Conservation (phyloP, 2,113 vertebrate genomes). For the Empidonax alnorum region DNA sequence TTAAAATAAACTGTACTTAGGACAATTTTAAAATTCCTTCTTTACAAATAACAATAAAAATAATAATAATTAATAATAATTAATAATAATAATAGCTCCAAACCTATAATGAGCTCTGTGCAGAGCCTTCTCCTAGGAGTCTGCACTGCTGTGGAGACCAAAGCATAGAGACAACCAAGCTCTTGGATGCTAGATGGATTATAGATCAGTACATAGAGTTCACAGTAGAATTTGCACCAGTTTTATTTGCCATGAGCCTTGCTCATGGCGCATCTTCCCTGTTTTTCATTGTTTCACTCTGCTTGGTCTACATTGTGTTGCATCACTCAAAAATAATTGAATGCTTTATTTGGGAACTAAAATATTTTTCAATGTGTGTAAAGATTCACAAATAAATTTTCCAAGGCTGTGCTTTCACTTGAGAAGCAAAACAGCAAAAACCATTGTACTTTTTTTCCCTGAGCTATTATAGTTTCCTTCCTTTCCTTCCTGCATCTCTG, state of each 20-base stretch:
- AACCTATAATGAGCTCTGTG: background rate
- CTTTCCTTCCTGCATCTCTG: background rate
- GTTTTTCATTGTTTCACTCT: background rate
- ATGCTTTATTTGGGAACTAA: background rate
- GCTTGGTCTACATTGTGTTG: background rate
- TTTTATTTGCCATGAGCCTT: background rate
- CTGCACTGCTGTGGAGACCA: background rate
- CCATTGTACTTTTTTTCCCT: background rate
- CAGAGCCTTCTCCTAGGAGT: background rate
- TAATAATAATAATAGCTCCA: background rate
- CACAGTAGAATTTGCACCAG: background rate
- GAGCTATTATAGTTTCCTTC: background rate
- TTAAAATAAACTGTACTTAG: background rate
- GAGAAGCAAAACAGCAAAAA: background rate
- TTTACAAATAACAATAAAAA: background rate
- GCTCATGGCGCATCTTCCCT: background rate
- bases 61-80: background rate
- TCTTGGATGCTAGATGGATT: background rate
- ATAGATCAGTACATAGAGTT: background rate
- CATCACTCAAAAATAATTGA: background rate
- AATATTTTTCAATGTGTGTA: background rate
- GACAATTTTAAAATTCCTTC: background rate
- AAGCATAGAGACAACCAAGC: background rate
- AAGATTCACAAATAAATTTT: background rate
- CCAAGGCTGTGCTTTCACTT: background rate